Base-by-base conservation (phyloP, 2,113 vertebrate species). In the Aleadryas rufinucha region DNA sequence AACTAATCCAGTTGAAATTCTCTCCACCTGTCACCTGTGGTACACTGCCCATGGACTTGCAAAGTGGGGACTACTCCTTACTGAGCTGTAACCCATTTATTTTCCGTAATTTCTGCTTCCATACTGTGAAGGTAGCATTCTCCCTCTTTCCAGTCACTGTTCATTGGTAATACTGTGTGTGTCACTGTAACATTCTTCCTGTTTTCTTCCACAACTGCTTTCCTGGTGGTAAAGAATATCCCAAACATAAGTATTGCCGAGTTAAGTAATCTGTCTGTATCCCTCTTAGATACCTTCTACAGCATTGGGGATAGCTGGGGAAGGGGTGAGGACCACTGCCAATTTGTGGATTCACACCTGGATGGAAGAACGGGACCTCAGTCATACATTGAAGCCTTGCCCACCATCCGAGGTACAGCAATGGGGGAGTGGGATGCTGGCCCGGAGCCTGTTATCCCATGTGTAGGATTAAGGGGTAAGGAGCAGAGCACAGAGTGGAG, bases 341-440 rank as follows among this genome's bases (percentile, higher is more conserved):
- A 99, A 70, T 99, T 99, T 98, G 99, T 99, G 93, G 99, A 99
- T 97, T 99, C 99, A 31, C 98, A 99, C 94, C 96, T 99, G 91
- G 99, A 99, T 9, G 99, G 99, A 96, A 98, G 99, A 97, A 99
- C 99, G 0, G 99, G 99, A 83, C 99, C 99, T 31, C 98, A 98
- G 78, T 98, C 98, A 1, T 98, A 99, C 7, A 95, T 99, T 37
- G 98, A 98, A 91, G 98, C 97, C 80, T 97, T 99, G 88, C 99
- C 99, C 70, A 97, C 98, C 65, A 98, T 99, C 95, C 98, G 97
- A 98, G 99, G 99, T 99, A 98, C 57, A 21, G 41, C 41, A 53
- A 0, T 3, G 8, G 1, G 39, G 17, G 42, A 78, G 13, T 28
- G 52, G 47, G 72, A 13, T 63, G 75, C 68, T 93, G 75, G 66